A percentile compares a stretch with the other conserved stretches of the same genome.
These are phyloP conservation scores for Morphnarchus princeps DNA, from an alignment of 2,113 vertebrate species.

Conservation along the genomic window DNA sequence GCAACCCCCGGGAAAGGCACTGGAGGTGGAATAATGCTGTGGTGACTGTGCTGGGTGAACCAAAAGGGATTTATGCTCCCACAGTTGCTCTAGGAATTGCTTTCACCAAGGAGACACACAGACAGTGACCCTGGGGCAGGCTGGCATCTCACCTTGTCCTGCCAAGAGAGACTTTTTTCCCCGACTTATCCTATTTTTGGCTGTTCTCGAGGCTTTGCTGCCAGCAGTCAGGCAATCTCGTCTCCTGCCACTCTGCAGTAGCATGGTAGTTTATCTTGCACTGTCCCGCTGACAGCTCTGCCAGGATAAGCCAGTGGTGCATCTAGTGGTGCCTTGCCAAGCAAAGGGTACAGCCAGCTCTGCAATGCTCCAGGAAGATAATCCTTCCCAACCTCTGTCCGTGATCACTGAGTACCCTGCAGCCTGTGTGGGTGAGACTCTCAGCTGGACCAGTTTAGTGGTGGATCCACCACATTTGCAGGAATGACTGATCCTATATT, in stretches of 20 bases:
- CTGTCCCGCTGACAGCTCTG: slow-evolving; percentile 5
- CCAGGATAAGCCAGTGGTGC: slow-evolving; percentile 32
- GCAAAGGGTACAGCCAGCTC: neutral
- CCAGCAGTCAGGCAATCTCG: neutral
- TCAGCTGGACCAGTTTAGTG: neutral
- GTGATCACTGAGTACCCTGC: neutral
- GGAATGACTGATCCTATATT: neutral
- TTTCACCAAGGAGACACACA: neutral
- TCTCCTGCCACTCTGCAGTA: neutral
- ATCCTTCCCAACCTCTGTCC: neutral
- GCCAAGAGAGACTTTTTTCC: neutral
- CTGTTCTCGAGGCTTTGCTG: neutral
- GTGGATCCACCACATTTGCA: neutral
- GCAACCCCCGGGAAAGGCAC: neutral
- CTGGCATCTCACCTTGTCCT: slow-evolving; percentile 27
- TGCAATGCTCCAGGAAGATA: neutral
- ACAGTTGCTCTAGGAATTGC: neutral
- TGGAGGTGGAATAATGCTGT: neutral
- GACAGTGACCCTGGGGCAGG: neutral
- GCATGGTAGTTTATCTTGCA: neutral
- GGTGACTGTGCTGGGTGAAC: neutral
- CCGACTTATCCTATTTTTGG: neutral
- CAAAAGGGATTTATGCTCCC: neutral
- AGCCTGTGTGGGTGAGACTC: neutral
- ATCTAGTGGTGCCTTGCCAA: slow-evolving; percentile 21